Evolutionary conservation across 1,140 invertebrate species (phyloP), one percentile per base, ranked within the genome.

Genomic region (Nasonia vitripennis): DNA sequence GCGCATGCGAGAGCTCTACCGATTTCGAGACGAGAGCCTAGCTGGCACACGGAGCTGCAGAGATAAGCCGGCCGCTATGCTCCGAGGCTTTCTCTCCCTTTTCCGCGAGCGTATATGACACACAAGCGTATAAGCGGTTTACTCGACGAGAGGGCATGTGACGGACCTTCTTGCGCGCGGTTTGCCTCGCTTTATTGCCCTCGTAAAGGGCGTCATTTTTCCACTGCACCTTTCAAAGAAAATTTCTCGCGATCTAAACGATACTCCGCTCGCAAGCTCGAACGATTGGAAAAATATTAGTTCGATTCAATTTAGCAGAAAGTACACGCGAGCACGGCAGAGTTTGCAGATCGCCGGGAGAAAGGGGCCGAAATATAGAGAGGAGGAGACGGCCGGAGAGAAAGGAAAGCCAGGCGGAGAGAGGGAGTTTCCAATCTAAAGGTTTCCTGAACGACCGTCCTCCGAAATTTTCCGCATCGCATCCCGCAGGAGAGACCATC

Each of bases 381-480:
- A 31, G 4, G 55, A 68, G n/a, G 20, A n/a, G 2, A n/a, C 17
- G 20, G 27, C 27, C 27, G 27, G 27, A 62, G 55, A 27, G 68
- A 48, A 83, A 70, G 70, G 48, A 75, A 55, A 82, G 70, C 68
- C 45, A 41, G 45, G 27, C 27, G 27, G 27, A 27, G 31, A 55
- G 68, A 68, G 34, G 31, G 67, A 71, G 67, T 11, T 81, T 81
- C 80, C 70, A 83, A 83, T 83, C 81, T 75, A 83, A 83, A 75
- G 81, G 81, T 62, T 83, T 83, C 81, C 81, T 75, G 71, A 83
- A 83, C 70, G 78, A 80, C 31, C 78, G 71, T 83, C 71, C 81
- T 83, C 71, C 51, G 81, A 83, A 83, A 83, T 83, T 83, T 83
- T 83, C 81, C 81, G 71, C 81, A 83, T 83, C 81, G 34, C 81